These are phyloP conservation scores for Tetramorium bicarinatum DNA, from an alignment of 2,888 invertebrate species.

Conservation along the genomic window DNA sequence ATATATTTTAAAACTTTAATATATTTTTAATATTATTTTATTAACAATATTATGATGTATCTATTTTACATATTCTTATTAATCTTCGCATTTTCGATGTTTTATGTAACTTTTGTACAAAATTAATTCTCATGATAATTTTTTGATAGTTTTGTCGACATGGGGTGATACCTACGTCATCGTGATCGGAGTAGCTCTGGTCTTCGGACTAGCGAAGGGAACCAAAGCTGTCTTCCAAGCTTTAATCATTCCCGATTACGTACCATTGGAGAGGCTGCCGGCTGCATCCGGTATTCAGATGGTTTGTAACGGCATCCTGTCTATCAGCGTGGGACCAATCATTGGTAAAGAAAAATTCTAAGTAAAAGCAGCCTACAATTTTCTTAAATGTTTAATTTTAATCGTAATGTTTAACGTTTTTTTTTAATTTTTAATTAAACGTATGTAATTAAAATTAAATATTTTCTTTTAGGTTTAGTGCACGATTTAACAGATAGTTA, in stretches of 20 bases:
- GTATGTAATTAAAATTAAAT: background rate
- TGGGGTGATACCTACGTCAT: conserved; percentile 90
- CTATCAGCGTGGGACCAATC: conserved; percentile 91
- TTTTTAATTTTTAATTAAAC: too few relatives aligned
- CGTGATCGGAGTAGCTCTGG: conserved; percentile 91
- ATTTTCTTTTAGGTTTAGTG: conserved; percentile 77
- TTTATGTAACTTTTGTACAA: conserved; percentile 12
- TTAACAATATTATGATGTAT: background rate
- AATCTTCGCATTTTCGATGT: background rate
- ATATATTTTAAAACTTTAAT: background rate
- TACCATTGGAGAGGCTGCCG: conserved; percentile 91
- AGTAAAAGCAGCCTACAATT: background rate
- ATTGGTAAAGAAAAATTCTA: conserved; percentile 71
- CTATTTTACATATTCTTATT: background rate
- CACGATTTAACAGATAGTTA: conserved; percentile 83
- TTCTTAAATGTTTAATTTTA: background rate
- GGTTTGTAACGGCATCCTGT: conserved; percentile 92
- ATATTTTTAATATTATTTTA: background rate
- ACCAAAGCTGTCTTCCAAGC: conserved; percentile 93
- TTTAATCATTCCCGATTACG: conserved; percentile 92
- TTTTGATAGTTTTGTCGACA: conserved; percentile 89
- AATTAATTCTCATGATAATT: conserved; percentile 1
- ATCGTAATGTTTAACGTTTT: background rate
- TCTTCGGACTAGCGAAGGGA: conserved; percentile 93
- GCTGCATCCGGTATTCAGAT: conserved; percentile 93